Evolutionary conservation across 2,888 invertebrate genomes (phyloP), one percentile per base, ranked within the genome.

Genomic region (Andrena dorsata): DNA sequence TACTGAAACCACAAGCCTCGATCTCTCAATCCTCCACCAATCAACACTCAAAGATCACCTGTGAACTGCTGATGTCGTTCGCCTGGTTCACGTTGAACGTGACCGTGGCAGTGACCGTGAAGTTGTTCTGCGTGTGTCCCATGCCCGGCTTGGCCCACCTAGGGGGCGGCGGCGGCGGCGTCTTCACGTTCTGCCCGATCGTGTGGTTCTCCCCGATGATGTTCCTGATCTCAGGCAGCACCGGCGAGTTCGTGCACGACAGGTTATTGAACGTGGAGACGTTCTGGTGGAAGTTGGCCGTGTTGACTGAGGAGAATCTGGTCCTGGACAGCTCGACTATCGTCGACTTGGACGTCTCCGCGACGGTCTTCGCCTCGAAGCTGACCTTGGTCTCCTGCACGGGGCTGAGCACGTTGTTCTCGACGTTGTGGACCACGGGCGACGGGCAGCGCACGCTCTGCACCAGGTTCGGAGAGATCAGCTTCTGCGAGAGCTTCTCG

Each of bases 61-160:
- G 88, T 0, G 86, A 85, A 56, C 69, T 69, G 13, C 60, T 72
- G 20, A 79, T 23, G n/a, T 84, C 80, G 28, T 56, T 88, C 23
- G 80, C 82, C 69, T 93, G 92, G 94, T 96, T 96, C 88, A 97
- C 96, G 90, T 96, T 97, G 93, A 97, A 97, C 23, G 97, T 97
- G 65, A 97, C 97, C n/a, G 97, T 97, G n/a, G 97, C 97, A 65
- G 97, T 97, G 68, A 97, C 97, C 63, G 96, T 97, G 92, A 97
- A 97, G 93, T 97, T 97, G 92, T 96, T 97, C 92, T 93, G 92
- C 75, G 70, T 90, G 71, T 94, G 94, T 83, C 94, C 94, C 86
- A 95, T 95, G 32, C 94, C 95, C 0, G 97, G 97, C 93, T 98
- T 98, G 0, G 97, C 96, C 97, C 98, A 98, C 90, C 98, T 95